These are phyloP conservation scores for Parnassius apollo DNA, from an alignment of 2,888 invertebrate genomes.

Conservation along the genomic window DNA sequence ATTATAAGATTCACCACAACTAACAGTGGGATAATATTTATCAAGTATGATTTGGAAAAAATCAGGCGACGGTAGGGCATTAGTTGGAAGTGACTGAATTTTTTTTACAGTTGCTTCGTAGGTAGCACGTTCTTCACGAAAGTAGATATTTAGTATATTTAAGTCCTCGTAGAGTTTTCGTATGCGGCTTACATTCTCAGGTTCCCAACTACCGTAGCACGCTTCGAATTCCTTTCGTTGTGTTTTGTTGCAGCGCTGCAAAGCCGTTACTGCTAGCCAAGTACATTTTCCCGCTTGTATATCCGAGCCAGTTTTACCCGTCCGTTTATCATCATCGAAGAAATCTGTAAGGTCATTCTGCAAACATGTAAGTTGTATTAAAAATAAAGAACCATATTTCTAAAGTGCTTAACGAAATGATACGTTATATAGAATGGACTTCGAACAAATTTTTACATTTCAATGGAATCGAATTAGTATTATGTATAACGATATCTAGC, in stretches of 20 bases:
- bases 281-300: slow-evolving; percentile 96
- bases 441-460: too few relatives aligned
- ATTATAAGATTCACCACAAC: neutral
- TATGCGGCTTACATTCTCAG: slow-evolving; percentile 8
- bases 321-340: slow-evolving; percentile 46
- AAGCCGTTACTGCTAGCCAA: slow-evolving; percentile 93
- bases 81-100: slow-evolving; percentile 5
- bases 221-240: slow-evolving; percentile 80
- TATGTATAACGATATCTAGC: neutral
- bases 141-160: slow-evolving; percentile 3
- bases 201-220: slow-evolving; percentile 85
- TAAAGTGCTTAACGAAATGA: too few relatives aligned
- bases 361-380: too few relatives aligned
- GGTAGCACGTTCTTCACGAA: neutral
- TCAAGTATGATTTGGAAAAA: slow-evolving; percentile 9
- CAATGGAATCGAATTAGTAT: neutral
- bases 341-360: slow-evolving; percentile 22
- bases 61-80: slow-evolving; percentile 1
- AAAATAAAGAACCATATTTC: too few relatives aligned
- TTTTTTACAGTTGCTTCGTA: slow-evolving; percentile 3
- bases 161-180: slow-evolving; percentile 11
- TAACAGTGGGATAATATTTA: slow-evolving; percentile 10
- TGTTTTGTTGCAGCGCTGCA: slow-evolving; percentile 84
- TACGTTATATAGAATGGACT: too few relatives aligned
- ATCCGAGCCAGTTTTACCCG: slow-evolving; percentile 94